Base-by-base conservation (phyloP, 2,888 invertebrate species). In the Cephus nigrinus region DNA sequence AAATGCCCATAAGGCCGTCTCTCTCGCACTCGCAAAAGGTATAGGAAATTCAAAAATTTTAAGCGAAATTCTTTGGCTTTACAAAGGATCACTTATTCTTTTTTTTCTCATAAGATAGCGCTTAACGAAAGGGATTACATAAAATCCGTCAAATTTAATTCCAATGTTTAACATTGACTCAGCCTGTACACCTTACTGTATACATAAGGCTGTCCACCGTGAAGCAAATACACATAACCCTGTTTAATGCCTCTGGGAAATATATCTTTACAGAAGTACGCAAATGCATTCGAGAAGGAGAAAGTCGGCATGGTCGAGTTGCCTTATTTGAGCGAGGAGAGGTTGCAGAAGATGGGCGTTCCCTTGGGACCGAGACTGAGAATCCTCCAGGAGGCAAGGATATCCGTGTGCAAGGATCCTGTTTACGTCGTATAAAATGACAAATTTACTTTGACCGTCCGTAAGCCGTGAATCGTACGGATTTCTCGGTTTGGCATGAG, bases 221-320 rank as follows among this genome's bases (percentile, higher is more conserved):
- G 9, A 55, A 55, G 23, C 23, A 55, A 23, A 1, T 55, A 55
- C 40, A 55, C 40, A 4, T 40, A 40, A 40, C 55, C 2, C 23
- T 23, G 9, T 23, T 0, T 55, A 55, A 55, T 55, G 55, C 55
- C 55, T 55, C 23, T 23, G 71, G 31, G 33, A 30, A 71, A 71
- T 83, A 86, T 82, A 86, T 82, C 82, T 86, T 92, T 92, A 35
- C 93, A 98, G 98, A 97, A 97, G 95, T 98, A 97, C 90, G 96
- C 96, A 68, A 93, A 93, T 0, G 93, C 96, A 74, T 95, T 98
- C 82, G 97, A 97, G 88, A 95, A 95, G 83, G 97, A 98, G 92
- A 95, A 96, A 87, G 95, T 97, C 0, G 97, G 97, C 11, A 96
- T 98, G 92, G 96, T 97, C 55, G 98, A 98, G 91, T 92, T 98